Evolutionary conservation across 2,113 vertebrate genomes (phyloP).

Genomic region (Corynorhinus townsendii): DNA sequence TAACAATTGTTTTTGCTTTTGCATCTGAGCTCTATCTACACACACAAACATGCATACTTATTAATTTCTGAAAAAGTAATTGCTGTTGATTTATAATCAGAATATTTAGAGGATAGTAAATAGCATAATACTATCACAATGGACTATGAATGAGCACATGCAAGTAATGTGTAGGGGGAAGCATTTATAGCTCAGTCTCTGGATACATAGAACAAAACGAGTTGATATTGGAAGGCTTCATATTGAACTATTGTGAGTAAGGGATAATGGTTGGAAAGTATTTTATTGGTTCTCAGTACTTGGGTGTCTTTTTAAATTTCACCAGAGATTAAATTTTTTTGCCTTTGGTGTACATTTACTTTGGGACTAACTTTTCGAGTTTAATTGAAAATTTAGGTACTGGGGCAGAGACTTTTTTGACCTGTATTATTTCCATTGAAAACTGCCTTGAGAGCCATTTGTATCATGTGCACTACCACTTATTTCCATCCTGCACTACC

Average conservation of each 20-base stretch:
- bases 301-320: neutral
- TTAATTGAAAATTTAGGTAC: neutral
- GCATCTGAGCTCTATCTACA: neutral
- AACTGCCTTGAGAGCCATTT: neutral
- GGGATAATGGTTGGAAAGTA: neutral
- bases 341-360: neutral
- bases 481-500: neutral
- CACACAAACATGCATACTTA: fast-evolving
- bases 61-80: neutral
- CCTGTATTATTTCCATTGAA: neutral
- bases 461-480: neutral
- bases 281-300: neutral
- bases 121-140: neutral
- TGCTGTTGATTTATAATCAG: neutral
- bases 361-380: neutral
- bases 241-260: neutral
- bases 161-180: neutral
- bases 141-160: neutral
- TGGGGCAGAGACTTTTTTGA: neutral
- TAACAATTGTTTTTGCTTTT: neutral
- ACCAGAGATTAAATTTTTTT: neutral
- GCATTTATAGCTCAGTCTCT: neutral
- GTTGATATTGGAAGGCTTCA: neutral
- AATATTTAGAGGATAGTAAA: neutral
- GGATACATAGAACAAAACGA: neutral